Percentiles rank a stretch among this genome's conserved stretches.
Evolutionary conservation across 2,888 invertebrate species (phyloP).

Genomic region (Melanophora roralis): DNA sequence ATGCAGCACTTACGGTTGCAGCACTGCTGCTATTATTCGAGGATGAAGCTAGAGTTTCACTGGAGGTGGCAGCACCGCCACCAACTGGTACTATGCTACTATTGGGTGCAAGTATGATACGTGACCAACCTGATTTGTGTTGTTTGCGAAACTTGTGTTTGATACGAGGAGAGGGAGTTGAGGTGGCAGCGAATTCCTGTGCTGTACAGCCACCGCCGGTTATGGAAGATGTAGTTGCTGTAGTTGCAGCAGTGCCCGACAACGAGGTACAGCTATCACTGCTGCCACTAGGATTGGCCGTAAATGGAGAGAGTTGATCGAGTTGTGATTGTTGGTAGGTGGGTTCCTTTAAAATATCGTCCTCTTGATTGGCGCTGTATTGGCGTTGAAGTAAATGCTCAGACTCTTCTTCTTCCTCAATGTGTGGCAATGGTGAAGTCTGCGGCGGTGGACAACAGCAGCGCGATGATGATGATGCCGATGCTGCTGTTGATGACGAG

Average conservation of each 20-base stretch:
- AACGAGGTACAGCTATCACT: constrained; percentile 71
- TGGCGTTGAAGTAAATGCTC: constrained; percentile 69
- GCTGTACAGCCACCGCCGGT: constrained; percentile 51
- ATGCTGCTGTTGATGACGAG: constrained; percentile 42
- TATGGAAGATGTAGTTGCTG: constrained; percentile 53
- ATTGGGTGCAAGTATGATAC: constrained; percentile 72
- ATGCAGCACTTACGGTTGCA: constrained; percentile 54
- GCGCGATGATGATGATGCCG: constrained; percentile 63
- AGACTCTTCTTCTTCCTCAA: constrained; percentile 87
- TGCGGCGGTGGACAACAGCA: constrained; percentile 79
- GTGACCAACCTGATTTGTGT: constrained; percentile 75
- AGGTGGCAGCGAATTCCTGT: constrained; percentile 61
- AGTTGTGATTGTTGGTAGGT: constrained; percentile 54
- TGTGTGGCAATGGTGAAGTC: constrained; percentile 87
- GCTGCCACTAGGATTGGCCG: constrained; percentile 70
- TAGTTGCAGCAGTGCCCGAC: constrained; percentile 54
- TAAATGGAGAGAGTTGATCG: constrained; percentile 59
- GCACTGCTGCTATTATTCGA: constrained; percentile 66
- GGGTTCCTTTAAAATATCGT: constrained; percentile 59
- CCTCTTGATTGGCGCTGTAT: constrained; percentile 45
- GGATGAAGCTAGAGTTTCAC: constrained; percentile 66
- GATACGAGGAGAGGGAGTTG: constrained; percentile 76
- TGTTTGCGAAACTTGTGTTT: constrained; percentile 76
- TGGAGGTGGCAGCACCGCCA: constrained; percentile 69
- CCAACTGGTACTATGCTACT: constrained; percentile 62